A percentile compares a stretch with the other conserved stretches of the same genome.
Conservation (phyloP, 2,888 invertebrate species). For the Heliconius aoede region DNA sequence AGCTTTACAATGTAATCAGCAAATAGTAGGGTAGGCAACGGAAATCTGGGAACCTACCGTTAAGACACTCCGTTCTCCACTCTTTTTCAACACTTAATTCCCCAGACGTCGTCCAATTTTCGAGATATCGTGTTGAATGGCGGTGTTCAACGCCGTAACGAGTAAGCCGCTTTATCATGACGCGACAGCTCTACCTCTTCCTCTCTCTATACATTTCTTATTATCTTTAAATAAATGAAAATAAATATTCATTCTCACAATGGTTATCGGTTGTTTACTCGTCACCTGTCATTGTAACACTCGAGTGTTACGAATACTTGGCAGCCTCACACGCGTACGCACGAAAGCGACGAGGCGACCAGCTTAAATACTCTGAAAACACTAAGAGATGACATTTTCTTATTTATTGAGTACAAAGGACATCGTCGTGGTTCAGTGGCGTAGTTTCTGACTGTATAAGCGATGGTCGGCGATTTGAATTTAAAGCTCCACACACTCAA, state of each 20-base stretch:
- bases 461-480: no score
- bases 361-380: background rate
- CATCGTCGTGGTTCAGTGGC: no score
- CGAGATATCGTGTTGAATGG: no score
- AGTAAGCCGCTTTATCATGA: no score
- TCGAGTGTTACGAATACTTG: slow-evolving; percentile 27
- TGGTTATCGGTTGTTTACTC: slow-evolving; percentile 19
- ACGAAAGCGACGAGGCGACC: background rate
- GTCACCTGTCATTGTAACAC: slow-evolving; percentile 29
- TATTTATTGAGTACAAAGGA: background rate
- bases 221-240: background rate
- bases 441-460: no score
- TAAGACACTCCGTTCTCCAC: background rate
- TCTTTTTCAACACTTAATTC: background rate
- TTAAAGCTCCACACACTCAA: no score
- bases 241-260: background rate
- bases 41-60: background rate
- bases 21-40: background rate
- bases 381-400: slow-evolving; percentile 11
- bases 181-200: no score
- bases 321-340: slow-evolving; percentile 8
- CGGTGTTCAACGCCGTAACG: no score
- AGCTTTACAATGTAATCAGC: no score
- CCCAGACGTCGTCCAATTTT: no score
- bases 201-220: no score